phyloP scores from a whole-genome alignment of 2,797 vertebrate genomes.

The Philypnodon macrostomus region DNA sequence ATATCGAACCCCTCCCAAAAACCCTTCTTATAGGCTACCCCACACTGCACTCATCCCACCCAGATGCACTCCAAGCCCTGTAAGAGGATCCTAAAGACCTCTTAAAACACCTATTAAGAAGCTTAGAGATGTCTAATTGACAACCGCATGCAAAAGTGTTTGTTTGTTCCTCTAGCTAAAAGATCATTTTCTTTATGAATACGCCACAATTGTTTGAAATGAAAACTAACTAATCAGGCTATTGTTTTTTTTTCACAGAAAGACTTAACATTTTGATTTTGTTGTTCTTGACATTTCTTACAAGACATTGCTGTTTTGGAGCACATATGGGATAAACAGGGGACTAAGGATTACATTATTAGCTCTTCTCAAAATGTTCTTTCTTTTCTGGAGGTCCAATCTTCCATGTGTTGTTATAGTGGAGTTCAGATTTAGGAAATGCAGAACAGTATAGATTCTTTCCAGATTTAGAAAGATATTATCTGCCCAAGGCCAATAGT shows the following conservation, averaged over 20 bases:
- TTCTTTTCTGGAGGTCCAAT: not conserved
- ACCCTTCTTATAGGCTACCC: conserved; percentile 42
- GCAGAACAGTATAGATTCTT: no score
- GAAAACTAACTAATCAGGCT: conserved; percentile 60
- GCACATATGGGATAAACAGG: conserved; percentile 2
- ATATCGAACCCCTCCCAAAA: conserved; percentile 49
- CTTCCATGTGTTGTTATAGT: not conserved
- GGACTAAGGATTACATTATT: conserved; percentile 8
- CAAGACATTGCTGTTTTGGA: conserved; percentile 1
- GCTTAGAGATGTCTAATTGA: conserved; percentile 68
- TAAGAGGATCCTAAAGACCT: conserved; percentile 71
- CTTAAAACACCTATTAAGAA: conserved; percentile 69
- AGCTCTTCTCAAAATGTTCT: not conserved
- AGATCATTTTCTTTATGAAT: conserved; percentile 63
- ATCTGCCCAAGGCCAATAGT: no score
- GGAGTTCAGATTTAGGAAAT: not conserved
- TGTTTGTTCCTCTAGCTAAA: conserved; percentile 61
- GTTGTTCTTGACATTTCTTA: conserved; percentile 18
- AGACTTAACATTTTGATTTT: conserved; percentile 42
- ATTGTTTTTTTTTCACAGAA: no score
- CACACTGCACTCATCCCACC: conserved; percentile 31
- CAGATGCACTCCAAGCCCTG: conserved; percentile 35
- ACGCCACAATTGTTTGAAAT: conserved; percentile 60
- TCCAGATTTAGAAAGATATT: no score
- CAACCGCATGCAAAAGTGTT: conserved; percentile 60